phyloP scores from a whole-genome alignment of 2,113 vertebrate species.

The Plecotus auritus region DNA sequence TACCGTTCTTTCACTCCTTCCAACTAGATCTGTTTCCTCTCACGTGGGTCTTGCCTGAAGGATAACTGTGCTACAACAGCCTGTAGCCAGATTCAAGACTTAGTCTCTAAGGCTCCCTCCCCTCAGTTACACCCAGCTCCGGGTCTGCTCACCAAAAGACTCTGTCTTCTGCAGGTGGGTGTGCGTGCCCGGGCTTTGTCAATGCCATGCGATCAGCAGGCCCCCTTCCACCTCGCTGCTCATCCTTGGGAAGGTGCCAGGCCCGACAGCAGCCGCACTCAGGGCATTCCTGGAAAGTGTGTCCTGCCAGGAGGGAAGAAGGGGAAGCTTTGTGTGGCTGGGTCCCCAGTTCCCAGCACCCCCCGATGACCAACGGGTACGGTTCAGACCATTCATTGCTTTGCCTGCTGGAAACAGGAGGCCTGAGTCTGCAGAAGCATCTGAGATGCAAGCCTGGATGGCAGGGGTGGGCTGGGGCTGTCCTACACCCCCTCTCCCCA shows the following conservation, averaged over 20 bases:
- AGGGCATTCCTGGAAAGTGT: background rate
- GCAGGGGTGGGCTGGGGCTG: background rate
- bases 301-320: background rate
- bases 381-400: background rate
- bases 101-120: background rate
- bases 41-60: background rate
- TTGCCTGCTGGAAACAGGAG: background rate
- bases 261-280: background rate
- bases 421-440: background rate
- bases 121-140: background rate
- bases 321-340: background rate
- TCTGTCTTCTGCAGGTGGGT: background rate
- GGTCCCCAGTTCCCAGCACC: background rate
- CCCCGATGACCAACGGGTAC: background rate
- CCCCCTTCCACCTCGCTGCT: background rate
- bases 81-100: background rate
- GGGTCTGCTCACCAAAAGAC: background rate
- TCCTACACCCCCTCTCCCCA: background rate
- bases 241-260: background rate
- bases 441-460: background rate
- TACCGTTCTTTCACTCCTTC: background rate
- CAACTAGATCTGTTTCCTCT: background rate
- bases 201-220: rapidly evolving
- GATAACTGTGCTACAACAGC: background rate
- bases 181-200: background rate